phyloP scores from a whole-genome alignment of 2,888 invertebrate species.

The Lumbricus terrestris region DNA sequence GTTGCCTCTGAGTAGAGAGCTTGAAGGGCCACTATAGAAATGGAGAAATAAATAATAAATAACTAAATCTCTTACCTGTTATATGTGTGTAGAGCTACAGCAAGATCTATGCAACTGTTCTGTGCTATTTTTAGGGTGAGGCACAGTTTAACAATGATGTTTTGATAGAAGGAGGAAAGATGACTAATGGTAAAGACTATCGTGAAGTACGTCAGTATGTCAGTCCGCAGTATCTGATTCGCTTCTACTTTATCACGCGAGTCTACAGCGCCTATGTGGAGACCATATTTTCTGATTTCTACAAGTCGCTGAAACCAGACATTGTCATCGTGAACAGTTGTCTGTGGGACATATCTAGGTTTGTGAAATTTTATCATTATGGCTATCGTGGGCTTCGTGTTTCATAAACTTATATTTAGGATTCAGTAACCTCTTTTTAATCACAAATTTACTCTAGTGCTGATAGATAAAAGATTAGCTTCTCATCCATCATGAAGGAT shows the following conservation, averaged over 20 bases:
- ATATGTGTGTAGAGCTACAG: background rate
- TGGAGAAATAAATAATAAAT: too few species aligned
- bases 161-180: background rate
- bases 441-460: background rate
- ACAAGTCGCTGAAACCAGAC: slow-evolving; percentile 52
- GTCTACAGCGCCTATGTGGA: slow-evolving; percentile 58
- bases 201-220: slow-evolving; percentile 57
- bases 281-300: slow-evolving; percentile 12
- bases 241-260: slow-evolving; percentile 60
- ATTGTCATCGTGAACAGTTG: slow-evolving; percentile 62
- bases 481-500: too few species aligned
- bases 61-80: background rate
- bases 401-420: background rate
- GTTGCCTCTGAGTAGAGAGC: too few species aligned
- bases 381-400: background rate
- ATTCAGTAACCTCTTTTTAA: background rate
- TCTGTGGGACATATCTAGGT: slow-evolving; percentile 62
- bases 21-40: too few species aligned
- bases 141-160: background rate
- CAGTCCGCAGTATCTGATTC: slow-evolving; percentile 46
- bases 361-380: slow-evolving; percentile 11
- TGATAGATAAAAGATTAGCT: too few species aligned
- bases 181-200: slow-evolving; percentile 59
- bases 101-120: background rate
- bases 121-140: background rate